These are phyloP conservation scores for Epiperipatus broadwayi DNA, from an alignment of 2,888 invertebrate species.

Conservation along the genomic window DNA sequence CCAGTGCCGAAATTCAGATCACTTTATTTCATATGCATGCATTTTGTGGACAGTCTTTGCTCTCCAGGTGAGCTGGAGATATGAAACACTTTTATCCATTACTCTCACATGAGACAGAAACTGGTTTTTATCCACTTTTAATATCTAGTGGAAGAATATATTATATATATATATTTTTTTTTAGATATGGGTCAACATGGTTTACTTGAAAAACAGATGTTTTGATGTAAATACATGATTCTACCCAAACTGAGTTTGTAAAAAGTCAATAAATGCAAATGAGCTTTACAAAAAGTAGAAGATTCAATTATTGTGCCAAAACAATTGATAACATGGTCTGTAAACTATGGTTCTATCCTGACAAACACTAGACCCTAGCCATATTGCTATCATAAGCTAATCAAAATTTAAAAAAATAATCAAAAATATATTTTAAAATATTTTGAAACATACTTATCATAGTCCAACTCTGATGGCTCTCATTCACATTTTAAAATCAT, in stretches of 20 bases:
- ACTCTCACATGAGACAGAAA: too few species aligned
- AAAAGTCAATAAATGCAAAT: conserved; percentile 65
- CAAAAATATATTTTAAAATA: conserved; percentile 65
- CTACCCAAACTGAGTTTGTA: conserved; percentile 57
- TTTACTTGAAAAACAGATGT: conserved; percentile 40
- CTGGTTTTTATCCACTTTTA: too few species aligned
- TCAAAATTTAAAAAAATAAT: conserved; percentile 73
- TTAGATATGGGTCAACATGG: conserved; percentile 70
- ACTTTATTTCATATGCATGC: too few species aligned
- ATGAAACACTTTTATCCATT: too few species aligned
- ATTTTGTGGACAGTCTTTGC: too few species aligned
- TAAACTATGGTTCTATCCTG: conserved; percentile 42
- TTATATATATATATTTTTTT: too few species aligned
- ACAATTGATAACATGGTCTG: conserved; percentile 21
- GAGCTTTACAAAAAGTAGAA: conserved; percentile 65
- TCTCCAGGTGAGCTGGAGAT: too few species aligned
- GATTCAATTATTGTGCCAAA: conserved; percentile 28
- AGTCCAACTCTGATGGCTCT: conserved; percentile 60
- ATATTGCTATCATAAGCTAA: conserved; percentile 59
- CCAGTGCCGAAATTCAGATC: too few species aligned
- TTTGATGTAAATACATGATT: conserved; percentile 53
- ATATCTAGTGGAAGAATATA: too few species aligned
- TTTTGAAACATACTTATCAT: conserved; percentile 48
- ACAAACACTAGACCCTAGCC: conserved; percentile 71
- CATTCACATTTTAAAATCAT: conserved; percentile 43